Evolutionary conservation across 2,113 vertebrate genomes (phyloP), one percentile per base, ranked within the genome.

Genomic region (Petrocephalus zakoni): DNA sequence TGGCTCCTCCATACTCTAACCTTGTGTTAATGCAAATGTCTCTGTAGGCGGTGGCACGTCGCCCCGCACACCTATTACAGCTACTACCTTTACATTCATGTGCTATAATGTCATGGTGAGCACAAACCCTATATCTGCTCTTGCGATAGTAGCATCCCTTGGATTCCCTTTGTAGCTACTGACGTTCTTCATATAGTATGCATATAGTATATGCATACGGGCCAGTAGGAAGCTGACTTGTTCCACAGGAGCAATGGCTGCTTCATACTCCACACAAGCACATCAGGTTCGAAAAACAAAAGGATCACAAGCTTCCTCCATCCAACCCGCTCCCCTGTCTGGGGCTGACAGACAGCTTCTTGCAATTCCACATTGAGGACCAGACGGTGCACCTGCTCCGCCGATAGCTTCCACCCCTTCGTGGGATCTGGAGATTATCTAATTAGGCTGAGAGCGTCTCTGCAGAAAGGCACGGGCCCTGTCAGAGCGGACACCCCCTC

Each of bases 341-440:
- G 4, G 22, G 68, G 64, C 68, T 88, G 87, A 81, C 72, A 82
- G 87, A 22, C 75, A 56, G 25, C 34, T 82, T 82, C 49, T 49
- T 22, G 68, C 52, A 8, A 53, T 58, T 87, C 86, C 68, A 53
- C 56, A n/a, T 22, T 72, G 68, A 49, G 42, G 85, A 87, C 42
- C 58, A 82, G 86, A 87, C 49, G 9, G 81, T n/a, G 46, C 81
- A 49, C 81, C 81, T 78, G 53, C 46, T 37, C 7, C 5, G 72
- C n/a, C 47, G 89, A 88, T 85, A 83, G 51, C 81, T 86, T 89
- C 88, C 90, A 47, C 58, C 87, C 81, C 64, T 75, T 25, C 22
- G 42, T 52, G 89, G 88, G 90, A 91, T 88, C 91, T 89, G 89
- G 90, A 92, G 91, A 92, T 91, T 90, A 94, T 93, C 93, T 89